A percentile compares a stretch with the other conserved stretches of the same genome.
Conservation (phyloP, 2,797 vertebrate genomes). For the Xenops minutus region DNA sequence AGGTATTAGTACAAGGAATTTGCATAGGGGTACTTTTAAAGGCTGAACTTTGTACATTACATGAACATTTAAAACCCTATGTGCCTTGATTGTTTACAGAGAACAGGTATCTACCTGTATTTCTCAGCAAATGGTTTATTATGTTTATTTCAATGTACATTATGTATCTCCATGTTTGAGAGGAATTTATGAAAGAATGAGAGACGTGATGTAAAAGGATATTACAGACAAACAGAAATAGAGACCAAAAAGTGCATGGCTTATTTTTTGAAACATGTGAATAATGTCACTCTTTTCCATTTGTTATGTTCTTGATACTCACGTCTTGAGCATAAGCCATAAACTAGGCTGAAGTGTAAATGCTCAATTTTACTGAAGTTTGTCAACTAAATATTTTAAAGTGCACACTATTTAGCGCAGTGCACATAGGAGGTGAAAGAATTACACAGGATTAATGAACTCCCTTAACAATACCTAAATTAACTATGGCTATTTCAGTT, state of each 20-base stretch:
- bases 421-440: not conserved
- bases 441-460: constrained; percentile 20
- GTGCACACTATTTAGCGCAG: not conserved
- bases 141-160: not conserved
- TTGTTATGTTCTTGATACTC: not conserved
- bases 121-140: not conserved
- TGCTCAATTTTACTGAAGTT: not conserved
- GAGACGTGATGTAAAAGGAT: not conserved
- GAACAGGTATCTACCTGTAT: not conserved
- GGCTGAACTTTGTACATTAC: not conserved
- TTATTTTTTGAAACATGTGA: not conserved
- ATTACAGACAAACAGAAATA: not conserved
- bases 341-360: not conserved
- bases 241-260: not conserved
- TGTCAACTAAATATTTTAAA: not conserved
- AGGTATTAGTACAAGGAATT: not conserved
- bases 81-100: not conserved
- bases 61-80: not conserved
- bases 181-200: not conserved
- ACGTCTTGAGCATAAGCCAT: not conserved
- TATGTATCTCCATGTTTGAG: not conserved
- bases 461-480: constrained; percentile 28
- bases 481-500: not conserved
- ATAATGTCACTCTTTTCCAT: not conserved
- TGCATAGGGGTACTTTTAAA: not conserved